These are phyloP conservation scores for Bimastos eiseni DNA, from an alignment of 2,888 invertebrate genomes.

Conservation along the genomic window DNA sequence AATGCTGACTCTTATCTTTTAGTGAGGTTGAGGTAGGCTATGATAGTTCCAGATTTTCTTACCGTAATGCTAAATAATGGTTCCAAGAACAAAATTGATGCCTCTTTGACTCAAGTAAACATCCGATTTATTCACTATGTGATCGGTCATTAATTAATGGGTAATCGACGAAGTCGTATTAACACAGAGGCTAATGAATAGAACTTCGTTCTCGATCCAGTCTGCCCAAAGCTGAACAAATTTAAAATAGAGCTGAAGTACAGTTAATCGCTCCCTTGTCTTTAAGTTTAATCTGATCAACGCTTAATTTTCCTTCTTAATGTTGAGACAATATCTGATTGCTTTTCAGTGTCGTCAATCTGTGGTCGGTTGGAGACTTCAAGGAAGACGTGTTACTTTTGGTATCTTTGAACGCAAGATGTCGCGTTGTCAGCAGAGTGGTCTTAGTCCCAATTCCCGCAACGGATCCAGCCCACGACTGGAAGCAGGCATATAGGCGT, in stretches of 20 bases:
- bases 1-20: not conserved
- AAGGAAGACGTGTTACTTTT: not conserved
- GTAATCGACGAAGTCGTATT: too few relatives aligned
- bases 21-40: not conserved
- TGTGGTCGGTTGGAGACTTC: not conserved
- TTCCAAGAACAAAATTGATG: not conserved
- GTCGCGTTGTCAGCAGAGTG: not conserved
- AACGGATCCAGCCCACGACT: not conserved
- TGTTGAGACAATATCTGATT: not conserved
- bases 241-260: not conserved
- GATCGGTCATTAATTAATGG: too few relatives aligned
- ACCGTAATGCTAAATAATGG: not conserved
- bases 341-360: not conserved
- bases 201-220: not conserved
- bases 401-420: not conserved
- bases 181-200: too few relatives aligned
- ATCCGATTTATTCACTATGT: not conserved
- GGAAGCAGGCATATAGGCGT: not conserved
- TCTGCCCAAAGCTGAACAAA: not conserved
- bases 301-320: not conserved
- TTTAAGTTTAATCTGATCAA: not conserved
- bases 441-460: not conserved
- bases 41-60: not conserved
- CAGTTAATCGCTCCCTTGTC: not conserved
- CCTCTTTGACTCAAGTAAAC: not conserved